Evolutionary conservation across 2,113 vertebrate genomes (phyloP).

Genomic region (Microtus ochrogaster): DNA sequence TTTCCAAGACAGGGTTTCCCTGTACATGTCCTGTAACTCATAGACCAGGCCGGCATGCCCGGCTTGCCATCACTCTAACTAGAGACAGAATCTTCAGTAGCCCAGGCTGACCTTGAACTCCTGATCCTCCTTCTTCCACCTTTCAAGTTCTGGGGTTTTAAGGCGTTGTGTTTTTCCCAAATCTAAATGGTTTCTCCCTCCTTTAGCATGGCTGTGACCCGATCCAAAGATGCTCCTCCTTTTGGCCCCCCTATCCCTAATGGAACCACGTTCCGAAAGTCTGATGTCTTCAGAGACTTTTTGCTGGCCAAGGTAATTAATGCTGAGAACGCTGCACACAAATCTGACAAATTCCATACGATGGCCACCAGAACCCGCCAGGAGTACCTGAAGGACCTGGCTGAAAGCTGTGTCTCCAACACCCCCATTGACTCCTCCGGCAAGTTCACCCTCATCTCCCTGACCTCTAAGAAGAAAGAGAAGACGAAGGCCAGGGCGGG

Average conservation of each 20-base stretch:
- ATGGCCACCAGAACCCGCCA: conserved; percentile 96
- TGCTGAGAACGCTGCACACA: conserved; percentile 94
- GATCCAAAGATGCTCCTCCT: conserved; percentile 96
- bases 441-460: conserved; percentile 94
- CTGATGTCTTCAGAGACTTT: conserved; percentile 93
- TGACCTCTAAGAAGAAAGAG: conserved; percentile 95
- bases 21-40: too few relatives aligned
- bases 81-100: background rate
- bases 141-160: background rate
- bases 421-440: conserved; percentile 91
- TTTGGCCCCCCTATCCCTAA: conserved; percentile 95
- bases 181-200: conserved; percentile 54
- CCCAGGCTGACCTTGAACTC: background rate
- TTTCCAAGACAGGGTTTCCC: background rate
- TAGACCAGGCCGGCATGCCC: background rate
- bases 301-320: conserved; percentile 96
- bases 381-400: conserved; percentile 95
- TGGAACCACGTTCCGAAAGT: conserved; percentile 91
- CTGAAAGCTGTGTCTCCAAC: conserved; percentile 93
- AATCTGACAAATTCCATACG: conserved; percentile 95
- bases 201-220: conserved; percentile 94
- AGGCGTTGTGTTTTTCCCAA: background rate
- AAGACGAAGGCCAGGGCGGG: conserved; percentile 88
- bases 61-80: background rate
- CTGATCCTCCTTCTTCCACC: background rate